Evolutionary conservation across 2,113 vertebrate genomes (phyloP), one percentile per base, ranked within the genome.

Genomic region (Talpa occidentalis): DNA sequence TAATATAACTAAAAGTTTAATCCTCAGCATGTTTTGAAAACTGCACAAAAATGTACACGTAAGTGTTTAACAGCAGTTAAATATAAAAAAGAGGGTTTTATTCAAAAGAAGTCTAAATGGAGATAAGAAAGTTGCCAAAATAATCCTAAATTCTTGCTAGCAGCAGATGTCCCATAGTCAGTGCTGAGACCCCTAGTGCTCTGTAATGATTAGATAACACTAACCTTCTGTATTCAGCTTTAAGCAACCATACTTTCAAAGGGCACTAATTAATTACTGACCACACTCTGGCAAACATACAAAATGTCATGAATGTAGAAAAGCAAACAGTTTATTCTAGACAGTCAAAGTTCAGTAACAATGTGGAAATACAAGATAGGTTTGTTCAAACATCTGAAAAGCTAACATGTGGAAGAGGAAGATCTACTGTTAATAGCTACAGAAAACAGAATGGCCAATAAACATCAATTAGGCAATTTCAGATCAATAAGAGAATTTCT

Each of bases 351-450:
- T 72, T 93, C n/a, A 28, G 54, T 54, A 89, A 92, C 15, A 49
- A 56, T 4, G 17, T 11, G 32, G 7, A 66, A n/a, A 37, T 67
- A 82, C 10, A 59, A 9, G 64, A 76, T 2, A 82, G 6, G 21
- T 88, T 74, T 95, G 52, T 88, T 95, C 37, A 93, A 96, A 84
- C 90, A 93, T 78, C 5, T 69, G 37, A 92, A 88, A 52, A 83
- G 30, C 22, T 84, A 52, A 60, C 66, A 80, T 7, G 37, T 28
- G 8, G 59, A 92, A 72, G 44, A 95, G 74, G 44, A 95, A 91
- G 47, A 47, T 28, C 90, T 49, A 82, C 59, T 69, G 76, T 83
- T 52, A 54, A 70, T 2, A 80, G 15, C 35, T 88, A 84, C 24
- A 88, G 42, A 80, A 16, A 78, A 49, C 26, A 81, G 19, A 88